These are phyloP conservation scores for Tortricodes alternella DNA, from an alignment of 2,888 invertebrate genomes.

Conservation along the genomic window DNA sequence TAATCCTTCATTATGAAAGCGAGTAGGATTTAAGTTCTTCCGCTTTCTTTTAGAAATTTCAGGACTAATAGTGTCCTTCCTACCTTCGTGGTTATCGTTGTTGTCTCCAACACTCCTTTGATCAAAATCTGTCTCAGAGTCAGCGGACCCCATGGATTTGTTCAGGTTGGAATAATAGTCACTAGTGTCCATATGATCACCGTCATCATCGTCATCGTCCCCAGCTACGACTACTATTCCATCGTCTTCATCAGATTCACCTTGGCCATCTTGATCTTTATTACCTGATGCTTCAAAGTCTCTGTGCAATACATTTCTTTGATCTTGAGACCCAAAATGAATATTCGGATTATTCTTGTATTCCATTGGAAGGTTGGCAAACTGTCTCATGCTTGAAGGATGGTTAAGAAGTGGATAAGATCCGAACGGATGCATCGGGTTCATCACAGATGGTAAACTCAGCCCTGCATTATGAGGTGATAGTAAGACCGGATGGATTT, in stretches of 20 bases:
- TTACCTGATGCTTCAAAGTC: conserved; percentile 71
- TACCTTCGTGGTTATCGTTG: conserved; percentile 59
- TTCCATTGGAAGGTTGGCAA: conserved; percentile 71
- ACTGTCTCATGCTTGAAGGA: conserved; percentile 85
- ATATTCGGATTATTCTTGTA: conserved; percentile 76
- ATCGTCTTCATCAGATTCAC: conserved; percentile 87
- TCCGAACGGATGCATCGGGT: conserved; percentile 89
- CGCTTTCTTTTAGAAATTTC: conserved; percentile 91
- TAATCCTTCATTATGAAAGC: conserved; percentile 81
- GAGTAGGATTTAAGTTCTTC: conserved; percentile 94
- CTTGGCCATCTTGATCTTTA: conserved; percentile 84
- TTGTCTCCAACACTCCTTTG: conserved; percentile 72
- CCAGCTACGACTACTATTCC: conserved; percentile 91
- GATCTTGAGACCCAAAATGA: conserved; percentile 59
- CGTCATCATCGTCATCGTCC: conserved; percentile 88
- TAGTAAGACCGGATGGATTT: conserved; percentile 91
- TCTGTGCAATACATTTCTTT: conserved; percentile 63
- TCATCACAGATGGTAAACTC: conserved; percentile 85
- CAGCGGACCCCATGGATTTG: conserved; percentile 66
- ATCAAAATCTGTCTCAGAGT: conserved; percentile 73
- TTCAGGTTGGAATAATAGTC: conserved; percentile 71
- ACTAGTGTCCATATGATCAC: conserved; percentile 78
- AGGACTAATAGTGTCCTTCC: conserved; percentile 75
- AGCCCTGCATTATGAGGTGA: conserved; percentile 87
- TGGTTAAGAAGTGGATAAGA: conserved; percentile 90